Percentiles rank a stretch among this genome's conserved stretches.
Evolutionary conservation across 1,140 invertebrate species (phyloP).

Genomic region (Papilio dardanus): DNA sequence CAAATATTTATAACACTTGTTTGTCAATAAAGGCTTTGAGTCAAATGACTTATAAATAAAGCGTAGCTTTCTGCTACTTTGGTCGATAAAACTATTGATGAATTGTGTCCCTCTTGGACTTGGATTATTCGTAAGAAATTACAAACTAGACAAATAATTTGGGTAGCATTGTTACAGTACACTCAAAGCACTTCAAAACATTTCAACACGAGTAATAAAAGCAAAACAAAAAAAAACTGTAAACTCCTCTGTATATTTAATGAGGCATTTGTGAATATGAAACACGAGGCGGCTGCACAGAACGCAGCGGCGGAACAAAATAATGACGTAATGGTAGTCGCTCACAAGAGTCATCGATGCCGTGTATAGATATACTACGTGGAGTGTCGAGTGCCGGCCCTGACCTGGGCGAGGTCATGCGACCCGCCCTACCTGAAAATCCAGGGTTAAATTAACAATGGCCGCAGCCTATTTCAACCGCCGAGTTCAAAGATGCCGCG

Average conservation of each 20-base stretch:
- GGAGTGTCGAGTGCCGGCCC: slow-evolving; percentile 46
- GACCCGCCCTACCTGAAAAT: slow-evolving; percentile 46
- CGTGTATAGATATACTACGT: slow-evolving; percentile 4
- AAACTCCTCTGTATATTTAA: slow-evolving; percentile 13
- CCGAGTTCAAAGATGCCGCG: neutral
- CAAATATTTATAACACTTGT: no score
- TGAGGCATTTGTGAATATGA: slow-evolving; percentile 15
- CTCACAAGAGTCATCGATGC: slow-evolving; percentile 31
- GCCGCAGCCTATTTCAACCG: slow-evolving; percentile 29
- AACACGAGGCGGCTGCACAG: neutral
- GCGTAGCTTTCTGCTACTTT: no score
- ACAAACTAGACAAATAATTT: neutral
- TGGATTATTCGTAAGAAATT: no score
- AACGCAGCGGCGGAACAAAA: slow-evolving; percentile 20
- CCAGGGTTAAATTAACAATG: slow-evolving; percentile 49
- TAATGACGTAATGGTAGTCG: slow-evolving; percentile 30
- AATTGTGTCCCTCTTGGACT: no score
- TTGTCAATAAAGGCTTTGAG: no score
- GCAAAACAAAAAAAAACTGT: neutral
- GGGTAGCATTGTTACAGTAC: neutral
- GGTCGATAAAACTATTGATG: no score
- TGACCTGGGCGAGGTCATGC: slow-evolving; percentile 65
- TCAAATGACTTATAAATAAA: no score
- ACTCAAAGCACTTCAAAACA: neutral
- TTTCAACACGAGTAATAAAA: neutral